These are phyloP conservation scores for Zenarchopterus dispar DNA, from an alignment of 2,797 vertebrate species.

Conservation along the genomic window DNA sequence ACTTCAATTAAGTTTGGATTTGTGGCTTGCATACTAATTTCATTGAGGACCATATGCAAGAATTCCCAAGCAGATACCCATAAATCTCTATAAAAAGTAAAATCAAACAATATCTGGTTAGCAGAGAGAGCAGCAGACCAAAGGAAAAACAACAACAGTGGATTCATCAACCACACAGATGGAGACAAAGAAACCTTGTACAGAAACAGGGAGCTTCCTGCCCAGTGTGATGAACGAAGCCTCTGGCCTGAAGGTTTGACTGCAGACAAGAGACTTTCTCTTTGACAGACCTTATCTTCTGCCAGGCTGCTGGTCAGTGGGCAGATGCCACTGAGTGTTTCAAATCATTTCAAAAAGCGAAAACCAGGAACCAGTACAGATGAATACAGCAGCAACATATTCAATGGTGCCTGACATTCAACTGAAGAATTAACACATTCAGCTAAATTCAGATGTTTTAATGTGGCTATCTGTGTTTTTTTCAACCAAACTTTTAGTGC, in stretches of 20 bases:
- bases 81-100: too few species aligned
- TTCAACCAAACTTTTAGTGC: too few species aligned
- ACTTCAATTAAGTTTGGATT: too few species aligned
- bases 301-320: not conserved
- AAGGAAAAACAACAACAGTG: slow-evolving; percentile 43
- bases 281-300: slow-evolving; percentile 11
- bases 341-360: not conserved
- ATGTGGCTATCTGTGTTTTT: too few species aligned
- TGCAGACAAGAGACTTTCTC: slow-evolving; percentile 45
- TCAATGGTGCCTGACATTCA: too few species aligned
- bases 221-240: slow-evolving; percentile 28
- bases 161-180: slow-evolving; percentile 36
- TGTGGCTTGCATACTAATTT: too few species aligned
- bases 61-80: too few species aligned
- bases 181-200: slow-evolving; percentile 49
- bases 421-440: too few species aligned
- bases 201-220: slow-evolving; percentile 32
- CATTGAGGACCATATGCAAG: too few species aligned
- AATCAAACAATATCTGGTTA: slow-evolving; percentile 35
- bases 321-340: not conserved
- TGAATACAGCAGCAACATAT: not conserved
- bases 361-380: not conserved
- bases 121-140: slow-evolving; percentile 11
- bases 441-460: too few species aligned
- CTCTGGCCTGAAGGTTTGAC: slow-evolving; percentile 31